These are phyloP conservation scores for Mola mola DNA, from an alignment of 2,113 vertebrate genomes.

Conservation along the genomic window DNA sequence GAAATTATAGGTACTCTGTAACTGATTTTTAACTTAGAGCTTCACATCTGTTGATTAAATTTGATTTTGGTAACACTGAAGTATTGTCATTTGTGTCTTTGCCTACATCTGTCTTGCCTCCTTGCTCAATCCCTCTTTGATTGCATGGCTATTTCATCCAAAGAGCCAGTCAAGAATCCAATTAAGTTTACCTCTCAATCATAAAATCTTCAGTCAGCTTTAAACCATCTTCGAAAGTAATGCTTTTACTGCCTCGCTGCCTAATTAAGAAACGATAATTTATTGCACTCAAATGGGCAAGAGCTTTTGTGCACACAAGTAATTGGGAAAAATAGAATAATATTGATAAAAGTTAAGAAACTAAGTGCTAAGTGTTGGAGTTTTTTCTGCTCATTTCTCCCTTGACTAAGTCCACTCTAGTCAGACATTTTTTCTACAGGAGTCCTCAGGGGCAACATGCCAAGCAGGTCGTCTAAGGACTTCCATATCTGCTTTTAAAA, in stretches of 20 bases:
- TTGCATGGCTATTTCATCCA: conserved; percentile 51
- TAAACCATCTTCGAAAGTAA: conserved; percentile 74
- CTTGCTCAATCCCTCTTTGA: too few relatives aligned
- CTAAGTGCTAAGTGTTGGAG: conserved; percentile 41
- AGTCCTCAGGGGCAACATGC: not conserved
- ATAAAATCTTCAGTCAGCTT: conserved; percentile 71
- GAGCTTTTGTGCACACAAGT: conserved; percentile 74
- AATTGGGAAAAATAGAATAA: conserved; percentile 62
- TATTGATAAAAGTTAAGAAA: too few relatives aligned
- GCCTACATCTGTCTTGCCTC: too few relatives aligned
- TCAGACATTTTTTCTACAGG: conserved; percentile 14
- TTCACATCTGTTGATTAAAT: too few relatives aligned
- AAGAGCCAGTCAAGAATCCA: conserved; percentile 70
- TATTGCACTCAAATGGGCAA: conserved; percentile 73
- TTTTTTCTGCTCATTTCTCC: conserved; percentile 45
- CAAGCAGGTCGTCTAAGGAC: conserved; percentile 22
- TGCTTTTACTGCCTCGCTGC: conserved; percentile 55
- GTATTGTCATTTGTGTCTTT: too few relatives aligned
- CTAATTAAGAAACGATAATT: conserved; percentile 79
- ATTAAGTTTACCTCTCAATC: conserved; percentile 77
- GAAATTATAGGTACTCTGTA: too few relatives aligned
- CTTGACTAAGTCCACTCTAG: conserved; percentile 29
- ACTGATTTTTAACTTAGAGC: too few relatives aligned
- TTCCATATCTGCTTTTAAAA: conserved; percentile 48
- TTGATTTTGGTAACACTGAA: too few relatives aligned